Evolutionary conservation across 2,797 vertebrate species (phyloP).

Genomic region (Cynopterus sphinx): DNA sequence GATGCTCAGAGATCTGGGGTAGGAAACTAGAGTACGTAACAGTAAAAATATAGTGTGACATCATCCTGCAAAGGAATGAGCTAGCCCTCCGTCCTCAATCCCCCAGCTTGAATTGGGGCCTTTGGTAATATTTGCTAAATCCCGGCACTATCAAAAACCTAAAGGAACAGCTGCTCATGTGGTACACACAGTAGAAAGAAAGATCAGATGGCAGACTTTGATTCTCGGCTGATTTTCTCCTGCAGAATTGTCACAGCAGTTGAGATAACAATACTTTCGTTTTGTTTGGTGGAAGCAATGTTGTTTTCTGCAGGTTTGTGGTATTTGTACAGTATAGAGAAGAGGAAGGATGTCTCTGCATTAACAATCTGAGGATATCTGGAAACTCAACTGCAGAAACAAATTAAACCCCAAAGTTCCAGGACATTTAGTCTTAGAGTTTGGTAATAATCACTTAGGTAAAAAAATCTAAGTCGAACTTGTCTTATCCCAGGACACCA

Average conservation of each 20-base stretch:
- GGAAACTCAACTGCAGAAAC: background rate
- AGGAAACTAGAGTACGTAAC: background rate
- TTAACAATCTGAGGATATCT: background rate
- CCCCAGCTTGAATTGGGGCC: background rate
- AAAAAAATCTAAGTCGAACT: background rate
- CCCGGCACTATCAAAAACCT: background rate
- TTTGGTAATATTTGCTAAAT: slow-evolving; percentile 32
- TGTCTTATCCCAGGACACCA: background rate
- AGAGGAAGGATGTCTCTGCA: background rate
- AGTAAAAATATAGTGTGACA: background rate
- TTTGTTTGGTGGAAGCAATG: background rate
- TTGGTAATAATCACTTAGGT: background rate
- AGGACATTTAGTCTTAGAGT: background rate
- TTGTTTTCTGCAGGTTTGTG: background rate
- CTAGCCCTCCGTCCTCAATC: background rate
- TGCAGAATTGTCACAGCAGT: background rate
- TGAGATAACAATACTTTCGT: background rate
- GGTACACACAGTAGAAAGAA: background rate
- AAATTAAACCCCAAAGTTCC: background rate
- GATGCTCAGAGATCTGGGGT: background rate
- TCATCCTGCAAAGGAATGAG: background rate
- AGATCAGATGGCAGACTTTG: background rate
- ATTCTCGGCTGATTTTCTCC: background rate
- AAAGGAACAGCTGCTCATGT: slow-evolving; percentile 3
- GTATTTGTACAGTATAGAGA: background rate